These are phyloP conservation scores for Laticauda colubrina DNA, from an alignment of 2,113 vertebrate species.

Conservation along the genomic window DNA sequence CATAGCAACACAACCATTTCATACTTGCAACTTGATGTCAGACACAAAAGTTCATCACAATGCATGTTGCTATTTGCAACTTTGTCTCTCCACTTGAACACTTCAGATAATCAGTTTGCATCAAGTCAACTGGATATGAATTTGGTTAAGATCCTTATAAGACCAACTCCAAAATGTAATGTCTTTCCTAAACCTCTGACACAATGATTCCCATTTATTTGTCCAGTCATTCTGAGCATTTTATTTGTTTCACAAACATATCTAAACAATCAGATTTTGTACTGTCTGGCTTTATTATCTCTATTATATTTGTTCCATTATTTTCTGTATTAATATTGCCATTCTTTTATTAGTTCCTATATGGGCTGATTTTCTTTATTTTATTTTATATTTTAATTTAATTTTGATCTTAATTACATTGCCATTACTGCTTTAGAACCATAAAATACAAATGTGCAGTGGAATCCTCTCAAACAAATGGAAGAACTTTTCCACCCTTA, in stretches of 20 bases:
- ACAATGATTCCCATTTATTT: background rate
- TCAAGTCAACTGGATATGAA: background rate
- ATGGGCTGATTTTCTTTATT: background rate
- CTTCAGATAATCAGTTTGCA: background rate
- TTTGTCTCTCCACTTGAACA: background rate
- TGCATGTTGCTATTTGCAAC: background rate
- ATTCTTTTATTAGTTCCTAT: background rate
- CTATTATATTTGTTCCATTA: background rate
- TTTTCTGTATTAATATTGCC: background rate
- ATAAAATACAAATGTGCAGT: background rate
- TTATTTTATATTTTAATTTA: background rate
- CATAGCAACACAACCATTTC: background rate
- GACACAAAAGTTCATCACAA: background rate
- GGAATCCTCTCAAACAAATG: background rate
- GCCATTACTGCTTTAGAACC: background rate
- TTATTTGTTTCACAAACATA: background rate
- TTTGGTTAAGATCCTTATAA: background rate
- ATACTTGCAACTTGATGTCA: background rate
- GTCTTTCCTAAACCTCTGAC: background rate
- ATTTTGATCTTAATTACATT: background rate
- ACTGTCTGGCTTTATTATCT: background rate
- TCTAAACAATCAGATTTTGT: background rate
- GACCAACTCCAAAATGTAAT: background rate
- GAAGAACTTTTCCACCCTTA: background rate
- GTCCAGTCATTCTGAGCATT: background rate